Percentiles rank a stretch among this genome's conserved stretches.
Evolutionary conservation across 2,888 invertebrate genomes (phyloP).

Genomic region (Atherix ibis): DNA sequence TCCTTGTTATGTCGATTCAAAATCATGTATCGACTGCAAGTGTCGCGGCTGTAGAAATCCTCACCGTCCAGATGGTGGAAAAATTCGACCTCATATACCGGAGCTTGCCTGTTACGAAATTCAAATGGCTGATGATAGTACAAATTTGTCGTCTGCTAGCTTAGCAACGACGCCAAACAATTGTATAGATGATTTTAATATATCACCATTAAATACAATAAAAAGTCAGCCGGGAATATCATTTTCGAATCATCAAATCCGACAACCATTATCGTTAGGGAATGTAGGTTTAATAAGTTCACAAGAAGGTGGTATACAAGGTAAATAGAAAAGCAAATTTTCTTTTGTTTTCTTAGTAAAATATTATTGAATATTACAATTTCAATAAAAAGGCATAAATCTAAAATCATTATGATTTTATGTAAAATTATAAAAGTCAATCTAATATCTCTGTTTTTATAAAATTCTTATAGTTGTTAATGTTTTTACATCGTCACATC

Average conservation of each 20-base stretch:
- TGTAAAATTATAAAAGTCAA: too few species aligned
- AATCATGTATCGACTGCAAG: conserved; percentile 77
- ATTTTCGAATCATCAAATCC: conserved; percentile 6
- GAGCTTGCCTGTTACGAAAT: conserved; percentile 47
- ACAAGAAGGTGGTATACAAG: conserved; percentile 25
- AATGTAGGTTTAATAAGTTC: conserved; percentile 26
- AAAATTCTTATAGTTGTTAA: conserved; percentile 20
- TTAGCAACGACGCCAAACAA: neutral
- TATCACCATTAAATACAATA: neutral
- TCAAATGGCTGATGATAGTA: conserved; percentile 23
- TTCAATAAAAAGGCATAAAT: too few species aligned
- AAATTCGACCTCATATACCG: conserved; percentile 51
- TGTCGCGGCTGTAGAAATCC: conserved; percentile 90
- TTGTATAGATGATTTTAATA: neutral
- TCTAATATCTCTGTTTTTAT: neutral
- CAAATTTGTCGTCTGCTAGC: conserved; percentile 11
- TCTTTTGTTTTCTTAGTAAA: too few species aligned
- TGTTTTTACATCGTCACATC: conserved; percentile 18
- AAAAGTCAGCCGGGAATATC: neutral
- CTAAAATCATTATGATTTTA: too few species aligned
- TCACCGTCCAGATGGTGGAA: conserved; percentile 64
- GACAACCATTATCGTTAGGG: conserved; percentile 13
- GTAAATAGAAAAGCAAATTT: conserved; percentile 14
- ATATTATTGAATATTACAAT: too few species aligned
- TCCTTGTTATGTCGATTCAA: conserved; percentile 83